Evolutionary conservation across 2,113 vertebrate genomes (phyloP).

Genomic region (Anolis carolinensis): DNA sequence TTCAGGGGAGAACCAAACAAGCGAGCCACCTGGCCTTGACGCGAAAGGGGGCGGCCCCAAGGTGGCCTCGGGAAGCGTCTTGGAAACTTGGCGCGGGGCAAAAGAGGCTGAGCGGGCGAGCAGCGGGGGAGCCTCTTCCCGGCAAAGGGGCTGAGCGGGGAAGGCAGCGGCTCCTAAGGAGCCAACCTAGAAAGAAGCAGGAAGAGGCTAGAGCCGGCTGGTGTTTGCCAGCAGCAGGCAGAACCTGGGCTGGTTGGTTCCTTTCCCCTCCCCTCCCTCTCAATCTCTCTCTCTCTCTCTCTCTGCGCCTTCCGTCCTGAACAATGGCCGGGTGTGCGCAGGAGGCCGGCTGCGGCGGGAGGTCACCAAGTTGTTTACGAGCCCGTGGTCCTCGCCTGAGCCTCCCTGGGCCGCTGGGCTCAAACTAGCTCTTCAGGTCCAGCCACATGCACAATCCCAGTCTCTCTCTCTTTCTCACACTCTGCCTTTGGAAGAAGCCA

Average conservation of each 20-base stretch:
- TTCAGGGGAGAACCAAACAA: too few species aligned
- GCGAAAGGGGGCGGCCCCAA: too few species aligned
- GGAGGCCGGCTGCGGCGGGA: fast-evolving
- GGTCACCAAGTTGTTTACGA: background rate
- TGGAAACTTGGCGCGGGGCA: too few species aligned
- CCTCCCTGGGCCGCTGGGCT: fast-evolving
- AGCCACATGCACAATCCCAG: conserved; percentile 29
- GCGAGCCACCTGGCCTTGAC: too few species aligned
- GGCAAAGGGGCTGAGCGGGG: too few species aligned
- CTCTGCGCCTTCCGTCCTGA: too few species aligned
- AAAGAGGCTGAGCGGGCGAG: conserved; percentile 51
- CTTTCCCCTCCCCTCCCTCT: too few species aligned
- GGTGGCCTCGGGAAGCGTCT: too few species aligned
- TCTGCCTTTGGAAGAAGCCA: background rate
- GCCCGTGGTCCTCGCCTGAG: background rate
- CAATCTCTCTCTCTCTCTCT: too few species aligned
- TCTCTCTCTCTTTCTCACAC: background rate
- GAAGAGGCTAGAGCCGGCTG: background rate
- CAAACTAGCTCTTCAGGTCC: background rate
- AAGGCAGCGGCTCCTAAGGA: background rate
- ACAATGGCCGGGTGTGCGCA: background rate
- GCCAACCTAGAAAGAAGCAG: background rate
- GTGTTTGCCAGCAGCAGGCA: too few species aligned
- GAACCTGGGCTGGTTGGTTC: too few species aligned
- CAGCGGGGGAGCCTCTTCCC: conserved; percentile 53